Evolutionary conservation across 2,113 vertebrate species (phyloP).

Genomic region (Cygnus buccinator): DNA sequence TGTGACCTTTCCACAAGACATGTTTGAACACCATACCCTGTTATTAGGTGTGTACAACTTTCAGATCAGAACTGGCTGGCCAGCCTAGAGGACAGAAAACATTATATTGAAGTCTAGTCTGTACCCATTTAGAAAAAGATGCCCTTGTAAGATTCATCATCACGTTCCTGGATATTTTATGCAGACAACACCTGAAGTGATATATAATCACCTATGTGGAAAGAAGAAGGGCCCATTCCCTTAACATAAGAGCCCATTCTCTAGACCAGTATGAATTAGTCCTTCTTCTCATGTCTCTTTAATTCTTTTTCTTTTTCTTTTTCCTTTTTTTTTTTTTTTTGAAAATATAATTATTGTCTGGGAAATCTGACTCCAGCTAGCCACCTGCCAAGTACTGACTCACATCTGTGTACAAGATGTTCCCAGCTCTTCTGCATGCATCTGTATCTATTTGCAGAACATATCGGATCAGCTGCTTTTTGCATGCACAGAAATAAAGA

Average conservation of each 20-base stretch:
- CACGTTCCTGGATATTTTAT: neutral
- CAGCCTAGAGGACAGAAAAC: neutral
- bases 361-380: constrained; percentile 40
- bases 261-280: neutral
- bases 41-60: neutral
- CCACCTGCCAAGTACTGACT: constrained; percentile 57
- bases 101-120: neutral
- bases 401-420: constrained; percentile 60
- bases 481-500: neutral
- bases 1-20: neutral
- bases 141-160: neutral
- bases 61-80: neutral
- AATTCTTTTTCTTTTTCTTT: neutral
- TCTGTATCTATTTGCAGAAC: constrained; percentile 2
- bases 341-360: constrained; percentile 41
- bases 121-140: neutral
- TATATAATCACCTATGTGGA: neutral
- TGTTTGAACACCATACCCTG: neutral
- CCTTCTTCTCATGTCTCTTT: neutral
- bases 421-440: neutral
- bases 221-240: neutral
- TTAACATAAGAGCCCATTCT: neutral
- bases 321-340: constrained; percentile 13
- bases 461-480: neutral
- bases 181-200: neutral